A percentile compares a stretch with the other conserved stretches of the same genome.
These are phyloP conservation scores for Rhinopomastus cyanomelas DNA, from an alignment of 2,113 vertebrate species.

Conservation along the genomic window DNA sequence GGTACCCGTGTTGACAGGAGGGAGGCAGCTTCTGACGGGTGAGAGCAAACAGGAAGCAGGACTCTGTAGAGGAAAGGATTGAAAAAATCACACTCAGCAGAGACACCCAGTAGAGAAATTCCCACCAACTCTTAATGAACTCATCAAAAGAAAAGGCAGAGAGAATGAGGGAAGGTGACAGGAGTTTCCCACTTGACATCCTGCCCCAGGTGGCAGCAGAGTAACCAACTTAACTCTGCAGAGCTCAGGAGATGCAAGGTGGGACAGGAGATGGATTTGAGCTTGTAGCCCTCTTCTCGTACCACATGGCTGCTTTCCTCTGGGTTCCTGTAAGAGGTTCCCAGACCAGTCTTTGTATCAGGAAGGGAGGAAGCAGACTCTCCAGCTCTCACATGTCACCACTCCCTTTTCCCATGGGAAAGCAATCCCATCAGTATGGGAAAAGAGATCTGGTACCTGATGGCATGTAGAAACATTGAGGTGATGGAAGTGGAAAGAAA, in stretches of 20 bases:
- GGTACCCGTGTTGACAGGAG: conserved; percentile 88
- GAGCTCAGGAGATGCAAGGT: neutral
- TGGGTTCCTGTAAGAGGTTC: neutral
- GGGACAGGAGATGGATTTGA: neutral
- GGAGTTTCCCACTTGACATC: neutral
- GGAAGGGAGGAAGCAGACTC: neutral
- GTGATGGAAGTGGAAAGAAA: neutral
- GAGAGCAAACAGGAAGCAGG: conserved; percentile 89
- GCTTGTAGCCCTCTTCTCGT: neutral
- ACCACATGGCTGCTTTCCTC: neutral
- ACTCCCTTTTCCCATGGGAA: neutral
- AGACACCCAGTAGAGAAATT: neutral
- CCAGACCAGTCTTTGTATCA: neutral
- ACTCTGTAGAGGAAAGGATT: conserved; percentile 74
- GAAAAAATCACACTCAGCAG: neutral
- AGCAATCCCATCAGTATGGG: neutral
- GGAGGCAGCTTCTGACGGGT: conserved; percentile 85
- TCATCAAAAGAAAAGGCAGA: neutral
- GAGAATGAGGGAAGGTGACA: neutral
- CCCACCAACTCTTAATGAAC: neutral
- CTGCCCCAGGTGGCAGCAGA: neutral
- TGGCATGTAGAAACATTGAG: neutral
- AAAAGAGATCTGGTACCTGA: neutral
- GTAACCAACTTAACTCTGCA: neutral
- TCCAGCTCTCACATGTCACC: neutral